Base-by-base conservation (phyloP, 1,140 invertebrate genomes). In the Rhopalosiphum padi region DNA sequence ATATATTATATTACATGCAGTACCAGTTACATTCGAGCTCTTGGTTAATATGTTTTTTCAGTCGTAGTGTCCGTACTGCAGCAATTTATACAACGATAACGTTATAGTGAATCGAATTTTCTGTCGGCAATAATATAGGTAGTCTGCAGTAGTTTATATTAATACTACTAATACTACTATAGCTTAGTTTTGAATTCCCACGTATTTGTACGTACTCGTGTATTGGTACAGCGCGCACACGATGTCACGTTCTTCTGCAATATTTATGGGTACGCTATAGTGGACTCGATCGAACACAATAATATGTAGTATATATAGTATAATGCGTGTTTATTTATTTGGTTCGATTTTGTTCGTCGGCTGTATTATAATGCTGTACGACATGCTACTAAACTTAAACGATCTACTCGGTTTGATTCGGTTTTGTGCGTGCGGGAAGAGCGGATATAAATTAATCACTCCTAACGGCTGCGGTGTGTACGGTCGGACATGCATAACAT, bases 381-480 rank as follows among this genome's bases (percentile, higher is more conserved):
- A 77, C 60, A 77, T 77, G 15, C 60, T 77, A 77, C 60, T 77
- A 77, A 77, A 35, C 60, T 77, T n/a, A 77, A 77, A 77, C 60
- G 60, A 77, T 77, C 30, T 18, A 15, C 43, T 30, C 8, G 11
- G 43, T 25, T 88, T 22, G 46, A 88, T 48, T 88, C 8, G 87
- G 87, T 51, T 35, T 88, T 35, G 87, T 88, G 46, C 30, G 1
- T 46, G 18, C 25, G n/a, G 18, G n/a, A 53, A 53, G n/a, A 53
- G 2, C 30, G 48, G 46, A 88, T 21, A 23, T 7, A 53, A 53
- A 88, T 88, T 88, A 88, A 88, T 88, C 87, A 53, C 51, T 88
- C 35, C 48, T n/a, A 3, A 88, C 48, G 85, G 11, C 25, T 25
- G 8, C 41, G 15, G 43, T 5, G 25, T 48, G 15, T 43, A 46